Evolutionary conservation across 2,888 invertebrate genomes (phyloP), one percentile per base, ranked within the genome.

Genomic region (Germaria angustata): DNA sequence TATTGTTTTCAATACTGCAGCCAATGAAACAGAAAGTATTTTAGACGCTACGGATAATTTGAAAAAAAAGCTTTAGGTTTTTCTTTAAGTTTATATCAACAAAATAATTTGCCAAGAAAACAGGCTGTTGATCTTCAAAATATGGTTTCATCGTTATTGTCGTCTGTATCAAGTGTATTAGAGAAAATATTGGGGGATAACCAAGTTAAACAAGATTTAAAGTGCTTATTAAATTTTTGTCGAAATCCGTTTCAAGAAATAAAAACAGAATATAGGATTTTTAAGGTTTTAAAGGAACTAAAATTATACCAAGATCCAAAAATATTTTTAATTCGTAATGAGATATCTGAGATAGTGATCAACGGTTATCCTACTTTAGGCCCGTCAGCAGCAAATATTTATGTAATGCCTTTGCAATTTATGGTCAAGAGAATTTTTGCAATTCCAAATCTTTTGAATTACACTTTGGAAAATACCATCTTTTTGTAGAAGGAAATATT

Each of bases 401-500:
- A n/a, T n/a, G n/a, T n/a, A n/a, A n/a, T n/a, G n/a, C n/a, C n/a
- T n/a, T n/a, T n/a, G n/a, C n/a, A 39, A 20, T 59, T 59, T 41
- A 59, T 11, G 1, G 22, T 59, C n/a, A 0, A 59, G 7, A 13
- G 3, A 7, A 22, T 61, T 20, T 61, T 61, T 41, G 3, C 41
- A 59, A 59, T n/a, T 39, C 59, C 39, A 39, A 59, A 59, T 20
- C 22, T 59, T n/a, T 61, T 61, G 8, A 9, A 61, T 24, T 41
- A 41, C 2, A 15, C 41, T n/a, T n/a, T n/a, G n/a, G n/a, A n/a
- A n/a, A n/a, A n/a, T n/a, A n/a, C n/a, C n/a, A n/a, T n/a, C n/a
- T n/a, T n/a, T n/a, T n/a, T n/a, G n/a, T n/a, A n/a, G 15, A 34
- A 73, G 55, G 72, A 83, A 57, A 28, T 81, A 49, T 84, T 81